Base-by-base conservation (phyloP, 1,140 invertebrate genomes). In the Drosophila albomicans region DNA sequence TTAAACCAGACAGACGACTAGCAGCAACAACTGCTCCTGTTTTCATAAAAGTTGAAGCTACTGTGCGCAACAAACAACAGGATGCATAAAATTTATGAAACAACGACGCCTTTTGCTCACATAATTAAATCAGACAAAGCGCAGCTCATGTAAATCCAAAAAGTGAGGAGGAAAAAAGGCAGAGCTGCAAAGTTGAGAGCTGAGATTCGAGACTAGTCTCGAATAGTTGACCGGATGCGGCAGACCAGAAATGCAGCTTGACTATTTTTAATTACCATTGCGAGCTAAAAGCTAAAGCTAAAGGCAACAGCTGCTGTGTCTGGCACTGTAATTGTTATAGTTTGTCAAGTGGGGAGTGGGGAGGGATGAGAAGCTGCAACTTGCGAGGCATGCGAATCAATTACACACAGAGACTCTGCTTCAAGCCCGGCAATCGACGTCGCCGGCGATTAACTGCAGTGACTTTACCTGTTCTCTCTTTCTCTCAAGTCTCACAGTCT, bases 51-150 rank as follows among this genome's bases (percentile, higher is more conserved):
- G 20, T 11, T 32, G 32, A 38, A 38, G 72, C 73, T 75, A 75
- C 73, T 58, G 73, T 69, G 65, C 46, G 30, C 51, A 82, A 51
- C 30, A 32, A 32, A 32, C 32, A 69, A 87, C 84, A 87, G 84
- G 84, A 87, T 87, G 78, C 85, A 84, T 87, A 84, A 88, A 87
- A 87, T 88, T 88, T 87, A 87, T 87, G 84, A 87, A 88, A 87
- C 84, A 84, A 88, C 84, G 78, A 87, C 84, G 84, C 84, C 84
- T 88, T 85, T 88, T 88, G 84, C 85, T 65, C 84, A 88, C 84
- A 84, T 87, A 87, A 87, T 87, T 87, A 87, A 87, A 87, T 87
- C 84, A 88, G 84, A 84, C 84, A 87, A 87, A 87, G 84, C 84
- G 84, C 75, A 59, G 67, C 77, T 72, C 84, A 88, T 87, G 84